phyloP scores from a whole-genome alignment of 2,888 invertebrate species.

The Monochamus alternatus region DNA sequence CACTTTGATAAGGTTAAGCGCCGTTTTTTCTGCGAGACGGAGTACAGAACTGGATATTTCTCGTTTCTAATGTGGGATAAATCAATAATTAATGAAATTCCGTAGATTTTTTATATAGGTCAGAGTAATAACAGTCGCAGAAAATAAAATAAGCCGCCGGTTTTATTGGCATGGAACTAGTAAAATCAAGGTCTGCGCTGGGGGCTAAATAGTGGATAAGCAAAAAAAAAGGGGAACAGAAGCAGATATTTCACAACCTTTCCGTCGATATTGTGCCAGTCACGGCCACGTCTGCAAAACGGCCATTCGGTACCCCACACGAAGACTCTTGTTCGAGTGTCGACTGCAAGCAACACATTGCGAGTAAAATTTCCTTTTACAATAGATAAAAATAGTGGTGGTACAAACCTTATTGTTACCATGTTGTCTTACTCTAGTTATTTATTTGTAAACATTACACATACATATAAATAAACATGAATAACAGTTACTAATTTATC shows the following conservation, averaged over 20 bases:
- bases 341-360: too few relatives aligned
- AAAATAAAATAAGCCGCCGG: not conserved
- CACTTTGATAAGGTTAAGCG: not conserved
- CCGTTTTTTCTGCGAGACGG: not conserved
- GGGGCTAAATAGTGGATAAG: not conserved
- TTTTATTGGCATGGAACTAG: not conserved
- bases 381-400: too few relatives aligned
- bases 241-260: not conserved
- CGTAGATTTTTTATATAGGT: not conserved
- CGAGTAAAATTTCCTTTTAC: too few relatives aligned
- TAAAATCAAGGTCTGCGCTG: not conserved
- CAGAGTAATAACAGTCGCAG: not conserved
- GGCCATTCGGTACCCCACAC: too few relatives aligned
- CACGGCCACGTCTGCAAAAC: too few relatives aligned
- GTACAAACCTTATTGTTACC: too few relatives aligned
- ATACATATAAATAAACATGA: too few relatives aligned
- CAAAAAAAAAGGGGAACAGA: not conserved
- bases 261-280: too few relatives aligned
- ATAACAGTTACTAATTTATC: too few relatives aligned
- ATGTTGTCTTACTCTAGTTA: too few relatives aligned
- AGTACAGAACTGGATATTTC: constrained; percentile 3
- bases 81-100: not conserved
- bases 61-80: not conserved
- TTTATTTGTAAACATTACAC: too few relatives aligned
- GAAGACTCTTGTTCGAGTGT: too few relatives aligned